Evolutionary conservation across 1,140 invertebrate species (phyloP), one percentile per base, ranked within the genome.

Genomic region (Drosophila fuyamai): DNA sequence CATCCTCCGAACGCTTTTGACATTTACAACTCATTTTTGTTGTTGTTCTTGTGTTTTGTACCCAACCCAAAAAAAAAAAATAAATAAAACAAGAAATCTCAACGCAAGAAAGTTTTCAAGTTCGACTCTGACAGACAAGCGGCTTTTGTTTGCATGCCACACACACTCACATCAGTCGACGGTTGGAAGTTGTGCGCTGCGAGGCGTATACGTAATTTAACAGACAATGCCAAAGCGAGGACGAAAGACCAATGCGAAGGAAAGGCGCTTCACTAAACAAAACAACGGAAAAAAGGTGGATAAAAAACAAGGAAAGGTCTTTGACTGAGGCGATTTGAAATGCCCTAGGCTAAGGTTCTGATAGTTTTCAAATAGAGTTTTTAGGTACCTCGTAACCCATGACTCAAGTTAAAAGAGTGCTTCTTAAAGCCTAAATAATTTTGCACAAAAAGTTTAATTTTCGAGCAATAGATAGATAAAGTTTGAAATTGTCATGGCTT

Each of bases 131-230:
- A 84, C 84, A 88, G 83, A 74, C 79, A 89, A 80, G 76, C 76
- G 61, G 61, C 80, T 89, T 86, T 88, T 88, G 83, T 89, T 88
- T 88, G 83, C 84, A 89, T 79, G 79, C 59, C 66, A 70, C 44
- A 61, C 35, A 50, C 62, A 73, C 62, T 68, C 50, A 60, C 60
- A 67, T 51, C 41, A 65, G 46, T 73, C 61, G 38, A 70, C 60
- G 44, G 63, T 56, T 84, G 66, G 47, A 44, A 68, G 65, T 68
- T 68, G 60, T 78, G 78, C 62, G 83, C 76, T 84, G 53, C 80
- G 79, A 83, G 83, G 80, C 83, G 83, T 88, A 88, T 89, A 80
- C 84, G 83, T 74, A 88, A 89, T 88, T 88, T 88, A 76, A 62
- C 84, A 89, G 84, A 88, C 83, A 88, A 88, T 80, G 66, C 67